Evolutionary conservation across 1,140 invertebrate species (phyloP).

Genomic region (Papilio xuthus): DNA sequence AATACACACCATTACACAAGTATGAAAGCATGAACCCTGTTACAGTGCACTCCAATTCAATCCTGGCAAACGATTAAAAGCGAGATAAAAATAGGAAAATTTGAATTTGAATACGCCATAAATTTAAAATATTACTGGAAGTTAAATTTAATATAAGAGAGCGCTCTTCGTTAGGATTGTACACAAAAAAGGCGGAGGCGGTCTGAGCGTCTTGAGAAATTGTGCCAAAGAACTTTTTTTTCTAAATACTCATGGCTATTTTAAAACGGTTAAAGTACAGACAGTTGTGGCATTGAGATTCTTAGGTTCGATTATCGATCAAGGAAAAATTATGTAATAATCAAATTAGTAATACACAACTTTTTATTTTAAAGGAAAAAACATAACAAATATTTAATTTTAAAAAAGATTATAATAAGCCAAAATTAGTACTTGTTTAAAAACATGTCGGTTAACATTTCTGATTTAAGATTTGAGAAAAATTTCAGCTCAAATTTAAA

Average conservation of each 20-base stretch:
- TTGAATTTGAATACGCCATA: conserved; percentile 8
- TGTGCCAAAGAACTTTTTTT: conserved; percentile 25
- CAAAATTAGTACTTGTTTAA: too few species aligned
- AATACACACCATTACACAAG: neutral
- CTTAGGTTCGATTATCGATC: neutral
- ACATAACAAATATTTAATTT: neutral
- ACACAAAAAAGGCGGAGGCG: conserved; percentile 31
- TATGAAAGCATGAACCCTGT: neutral
- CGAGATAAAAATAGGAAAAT: neutral
- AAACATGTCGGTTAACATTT: neutral
- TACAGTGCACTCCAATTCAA: neutral
- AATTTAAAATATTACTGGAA: conserved; percentile 17
- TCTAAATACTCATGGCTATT: neutral
- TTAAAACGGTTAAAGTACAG: neutral
- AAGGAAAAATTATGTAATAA: neutral
- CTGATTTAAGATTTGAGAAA: neutral
- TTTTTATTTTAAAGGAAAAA: neutral
- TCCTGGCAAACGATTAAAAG: neutral
- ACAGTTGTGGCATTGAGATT: neutral
- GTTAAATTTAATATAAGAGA: conserved; percentile 18
- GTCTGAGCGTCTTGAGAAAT: conserved; percentile 7
- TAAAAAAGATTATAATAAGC: neutral
- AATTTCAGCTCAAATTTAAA: neutral
- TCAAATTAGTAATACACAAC: neutral
- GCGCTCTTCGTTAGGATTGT: conserved; percentile 3